phyloP scores from a whole-genome alignment of 2,797 vertebrate species.

The Crocidura indochinensis region DNA sequence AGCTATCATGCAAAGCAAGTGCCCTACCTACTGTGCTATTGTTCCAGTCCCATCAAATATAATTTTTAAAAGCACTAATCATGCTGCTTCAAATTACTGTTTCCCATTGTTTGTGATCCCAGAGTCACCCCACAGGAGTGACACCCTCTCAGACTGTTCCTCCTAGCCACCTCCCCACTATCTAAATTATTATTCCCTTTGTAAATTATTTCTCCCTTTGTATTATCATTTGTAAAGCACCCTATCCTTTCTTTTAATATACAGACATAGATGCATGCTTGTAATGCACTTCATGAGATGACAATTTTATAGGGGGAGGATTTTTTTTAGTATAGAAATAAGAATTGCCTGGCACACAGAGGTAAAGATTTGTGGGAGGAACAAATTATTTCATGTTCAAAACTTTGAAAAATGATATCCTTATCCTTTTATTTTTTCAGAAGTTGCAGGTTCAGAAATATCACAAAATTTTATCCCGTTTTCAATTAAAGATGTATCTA shows the following conservation, averaged over 20 bases:
- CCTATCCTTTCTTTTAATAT: neutral
- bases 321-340: constrained; percentile 3
- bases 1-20: no score
- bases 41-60: no score
- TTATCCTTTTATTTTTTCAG: neutral
- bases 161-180: neutral
- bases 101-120: no score
- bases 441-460: constrained; percentile 31
- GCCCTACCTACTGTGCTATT: no score
- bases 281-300: neutral
- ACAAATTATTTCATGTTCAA: constrained; percentile 5
- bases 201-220: no score
- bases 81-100: no score
- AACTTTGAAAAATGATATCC: neutral
- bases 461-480: neutral
- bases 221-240: neutral
- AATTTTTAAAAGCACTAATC: no score
- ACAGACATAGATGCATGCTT: neutral
- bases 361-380: constrained; percentile 16
- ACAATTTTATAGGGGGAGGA: neutral
- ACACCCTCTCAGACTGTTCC: no score
- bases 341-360: neutral
- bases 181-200: neutral
- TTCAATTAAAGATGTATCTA: neutral
- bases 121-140: no score